Base-by-base conservation (phyloP, 2,888 invertebrate species). In the Epinotia bilunana region DNA sequence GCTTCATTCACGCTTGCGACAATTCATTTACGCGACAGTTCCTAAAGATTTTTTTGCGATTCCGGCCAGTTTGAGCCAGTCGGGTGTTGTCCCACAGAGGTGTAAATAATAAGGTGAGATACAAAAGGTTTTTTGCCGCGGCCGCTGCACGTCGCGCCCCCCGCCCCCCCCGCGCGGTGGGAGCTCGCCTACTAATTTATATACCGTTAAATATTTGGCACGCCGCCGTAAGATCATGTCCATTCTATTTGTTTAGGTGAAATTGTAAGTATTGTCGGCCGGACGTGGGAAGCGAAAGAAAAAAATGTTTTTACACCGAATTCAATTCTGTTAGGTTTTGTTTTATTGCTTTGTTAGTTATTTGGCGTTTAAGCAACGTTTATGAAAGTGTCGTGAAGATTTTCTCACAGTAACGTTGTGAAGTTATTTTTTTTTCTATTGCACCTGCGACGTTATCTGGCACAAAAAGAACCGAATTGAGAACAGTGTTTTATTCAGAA, bases 231-330 rank as follows among this genome's bases (percentile, higher is more conserved):
- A 84, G 82, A 87, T 86, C 86, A 85, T 87, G 87, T 82, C 86
- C 81, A 83, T 76, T 82, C 81, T 89, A 83, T 90, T 90, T 88
- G 87, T 90, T 90, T 89, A 88, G 88, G 89, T 87, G 88, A 89
- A 88, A 89, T 84, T 86, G 87, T 86, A 85, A 82, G 88, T 87
- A 86, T 87, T 85, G 87, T 85, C 53, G 80, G 83, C 79, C 82
- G 81, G 79, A 87, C 88, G 91, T 91, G 90, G 90, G 91, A 88
- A 88, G 86, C 78, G 80, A 82, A 78, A 80, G 80, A 83, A 84
- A 83, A 83, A 84, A 53, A 81, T 78, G 18, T 67, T 80, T 78
- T 82, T 79, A 80, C 77, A 79, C 82, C 83, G 80, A 83, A 86
- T 88, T 86, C 85, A 87, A 87, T 87, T 88, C 86, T 85, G 81